phyloP scores from a whole-genome alignment of 2,888 invertebrate genomes.

The Drosophila monieri region DNA sequence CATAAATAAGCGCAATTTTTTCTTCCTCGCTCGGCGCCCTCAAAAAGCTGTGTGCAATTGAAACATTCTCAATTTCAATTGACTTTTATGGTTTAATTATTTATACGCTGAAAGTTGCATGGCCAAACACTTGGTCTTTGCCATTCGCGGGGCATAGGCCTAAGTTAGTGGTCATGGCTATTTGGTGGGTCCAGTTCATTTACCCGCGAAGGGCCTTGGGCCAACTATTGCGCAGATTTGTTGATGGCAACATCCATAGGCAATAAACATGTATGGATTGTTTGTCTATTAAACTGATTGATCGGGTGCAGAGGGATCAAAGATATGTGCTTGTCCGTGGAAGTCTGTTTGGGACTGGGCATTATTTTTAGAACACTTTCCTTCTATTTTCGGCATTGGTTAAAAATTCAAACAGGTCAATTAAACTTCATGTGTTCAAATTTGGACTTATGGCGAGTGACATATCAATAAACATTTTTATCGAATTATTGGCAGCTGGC shows the following conservation, averaged over 20 bases:
- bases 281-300: conserved; percentile 16
- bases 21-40: conserved; percentile 5
- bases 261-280: background rate
- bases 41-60: conserved; percentile 9
- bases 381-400: background rate
- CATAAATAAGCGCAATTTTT: conserved; percentile 44
- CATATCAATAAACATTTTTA: background rate
- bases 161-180: conserved; percentile 60
- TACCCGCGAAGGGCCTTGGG: conserved; percentile 52
- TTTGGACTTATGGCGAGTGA: background rate
- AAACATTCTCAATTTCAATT: conserved; percentile 44
- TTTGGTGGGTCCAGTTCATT: conserved; percentile 57
- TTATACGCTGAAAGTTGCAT: conserved; percentile 60
- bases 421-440: background rate
- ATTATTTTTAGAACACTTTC: conserved; percentile 1
- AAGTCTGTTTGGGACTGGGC: background rate
- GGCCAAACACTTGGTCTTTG: conserved; percentile 30
- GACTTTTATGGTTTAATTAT: conserved; percentile 64
- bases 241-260: conserved; percentile 20
- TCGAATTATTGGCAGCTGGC: background rate
- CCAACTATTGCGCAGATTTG: conserved; percentile 45
- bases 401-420: background rate
- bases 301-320: conserved; percentile 25
- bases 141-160: conserved; percentile 22
- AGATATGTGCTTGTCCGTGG: conserved; percentile 3